A percentile compares a stretch with the other conserved stretches of the same genome.
phyloP scores from a whole-genome alignment of 2,888 invertebrate genomes.

The Oasisia sp. region DNA sequence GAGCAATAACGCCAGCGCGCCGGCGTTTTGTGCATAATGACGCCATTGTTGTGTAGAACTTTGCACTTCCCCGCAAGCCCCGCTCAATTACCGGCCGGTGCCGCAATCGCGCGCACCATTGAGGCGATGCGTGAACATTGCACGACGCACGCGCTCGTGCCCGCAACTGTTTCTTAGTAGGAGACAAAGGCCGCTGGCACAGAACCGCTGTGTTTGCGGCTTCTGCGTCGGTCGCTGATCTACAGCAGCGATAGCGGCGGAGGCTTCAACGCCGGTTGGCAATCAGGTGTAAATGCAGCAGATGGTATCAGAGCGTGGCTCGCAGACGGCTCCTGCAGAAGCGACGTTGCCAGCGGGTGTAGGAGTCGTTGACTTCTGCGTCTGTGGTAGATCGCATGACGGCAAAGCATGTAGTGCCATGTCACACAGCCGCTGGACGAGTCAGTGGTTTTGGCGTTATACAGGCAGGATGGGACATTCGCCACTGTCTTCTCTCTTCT shows the following conservation, averaged over 20 bases:
- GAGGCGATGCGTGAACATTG: background rate
- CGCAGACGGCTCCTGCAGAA: background rate
- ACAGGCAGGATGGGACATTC: no score
- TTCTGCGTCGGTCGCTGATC: background rate
- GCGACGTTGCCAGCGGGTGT: background rate
- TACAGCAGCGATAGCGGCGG: background rate
- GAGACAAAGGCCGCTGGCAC: background rate
- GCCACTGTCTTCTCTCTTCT: no score
- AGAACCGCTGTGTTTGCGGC: background rate
- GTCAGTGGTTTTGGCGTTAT: no score
- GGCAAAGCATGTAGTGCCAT: no score
- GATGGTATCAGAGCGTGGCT: background rate
- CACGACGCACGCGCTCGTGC: background rate
- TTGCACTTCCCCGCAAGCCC: background rate
- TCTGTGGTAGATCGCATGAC: no score
- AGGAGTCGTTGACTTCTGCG: background rate
- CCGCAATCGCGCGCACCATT: background rate
- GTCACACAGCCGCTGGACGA: no score
- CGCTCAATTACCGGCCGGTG: background rate
- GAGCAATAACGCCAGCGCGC: background rate
- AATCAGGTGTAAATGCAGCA: background rate
- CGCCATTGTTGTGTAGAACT: background rate
- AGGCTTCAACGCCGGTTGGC: background rate
- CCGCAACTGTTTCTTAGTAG: background rate
- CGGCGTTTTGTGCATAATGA: background rate